Conservation (phyloP, 2,113 vertebrate species). For the Laticauda colubrina region DNA sequence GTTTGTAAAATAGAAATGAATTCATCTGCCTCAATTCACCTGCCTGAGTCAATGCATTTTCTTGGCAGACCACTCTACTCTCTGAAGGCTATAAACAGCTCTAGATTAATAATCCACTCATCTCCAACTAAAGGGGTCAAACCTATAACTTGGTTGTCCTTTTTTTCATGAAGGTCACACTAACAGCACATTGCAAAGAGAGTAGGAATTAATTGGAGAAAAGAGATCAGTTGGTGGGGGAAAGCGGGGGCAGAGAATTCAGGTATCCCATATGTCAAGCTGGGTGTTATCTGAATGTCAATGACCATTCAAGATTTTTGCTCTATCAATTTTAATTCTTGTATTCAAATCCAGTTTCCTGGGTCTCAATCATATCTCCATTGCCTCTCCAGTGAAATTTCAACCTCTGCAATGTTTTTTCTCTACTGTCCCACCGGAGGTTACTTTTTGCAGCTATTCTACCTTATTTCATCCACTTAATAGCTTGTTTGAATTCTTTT, state of each 20-base stretch:
- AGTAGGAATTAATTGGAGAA: not conserved
- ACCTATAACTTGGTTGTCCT: not conserved
- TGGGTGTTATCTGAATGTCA: not conserved
- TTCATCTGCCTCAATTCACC: not conserved
- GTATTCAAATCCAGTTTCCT: not conserved
- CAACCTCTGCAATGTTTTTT: not conserved
- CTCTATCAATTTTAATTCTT: not conserved
- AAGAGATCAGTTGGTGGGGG: too few species aligned
- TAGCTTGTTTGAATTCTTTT: not conserved
- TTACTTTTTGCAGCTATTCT: not conserved
- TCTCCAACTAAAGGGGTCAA: not conserved
- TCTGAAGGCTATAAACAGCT: not conserved
- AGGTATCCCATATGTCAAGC: not conserved
- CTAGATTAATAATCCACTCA: not conserved
- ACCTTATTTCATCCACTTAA: not conserved
- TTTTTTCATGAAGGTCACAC: not conserved
- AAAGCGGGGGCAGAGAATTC: not conserved
- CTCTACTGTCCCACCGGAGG: fast-evolving
- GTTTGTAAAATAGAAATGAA: not conserved
- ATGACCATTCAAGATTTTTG: too few species aligned
- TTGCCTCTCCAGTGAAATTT: fast-evolving
- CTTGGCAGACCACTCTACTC: not conserved
- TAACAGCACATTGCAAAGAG: not conserved
- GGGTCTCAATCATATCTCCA: not conserved
- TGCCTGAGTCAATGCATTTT: too few species aligned